Evolutionary conservation across 2,113 vertebrate species (phyloP).

Genomic region (Xiphophorus maculatus): DNA sequence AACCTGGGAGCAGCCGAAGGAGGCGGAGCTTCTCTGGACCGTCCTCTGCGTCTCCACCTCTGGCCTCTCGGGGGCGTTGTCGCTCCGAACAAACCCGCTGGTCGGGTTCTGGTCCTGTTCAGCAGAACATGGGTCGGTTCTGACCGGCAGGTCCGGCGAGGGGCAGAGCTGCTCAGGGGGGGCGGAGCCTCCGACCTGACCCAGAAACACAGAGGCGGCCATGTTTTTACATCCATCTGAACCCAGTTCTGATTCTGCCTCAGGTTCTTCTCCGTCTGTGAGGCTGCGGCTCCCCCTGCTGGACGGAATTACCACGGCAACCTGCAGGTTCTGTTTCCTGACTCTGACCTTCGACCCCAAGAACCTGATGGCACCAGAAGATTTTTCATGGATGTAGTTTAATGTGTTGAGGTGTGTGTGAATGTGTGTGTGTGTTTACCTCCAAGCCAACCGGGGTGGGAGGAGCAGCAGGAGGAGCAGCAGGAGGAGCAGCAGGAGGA

Average conservation of each 20-base stretch:
- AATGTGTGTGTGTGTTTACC: neutral
- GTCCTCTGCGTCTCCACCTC: slow-evolving; percentile 21
- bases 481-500: too few relatives aligned
- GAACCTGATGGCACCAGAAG: too few relatives aligned
- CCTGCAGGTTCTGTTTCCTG: too few relatives aligned
- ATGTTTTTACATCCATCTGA: neutral
- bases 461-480: neutral
- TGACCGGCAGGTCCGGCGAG: neutral
- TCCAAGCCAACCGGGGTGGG: too few relatives aligned
- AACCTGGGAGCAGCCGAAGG: neutral
- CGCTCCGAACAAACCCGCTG: neutral
- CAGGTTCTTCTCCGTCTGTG: too few relatives aligned
- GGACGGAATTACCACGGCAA: too few relatives aligned
- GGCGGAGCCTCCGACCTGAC: slow-evolving; percentile 26
- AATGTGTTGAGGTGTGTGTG: too few relatives aligned
- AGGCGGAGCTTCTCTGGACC: slow-evolving; percentile 19
- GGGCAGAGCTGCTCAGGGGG: slow-evolving; percentile 33
- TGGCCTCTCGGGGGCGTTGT: slow-evolving; percentile 31
- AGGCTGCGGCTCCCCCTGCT: neutral
- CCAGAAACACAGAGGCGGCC: neutral
- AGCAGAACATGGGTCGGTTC: slow-evolving; percentile 5
- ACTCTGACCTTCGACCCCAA: too few relatives aligned
- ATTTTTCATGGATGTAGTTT: too few relatives aligned
- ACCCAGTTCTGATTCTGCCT: too few relatives aligned
- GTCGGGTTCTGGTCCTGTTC: slow-evolving; percentile 34